Percentiles rank a stretch among this genome's conserved stretches.
These are phyloP conservation scores for Chirona hameri DNA, from an alignment of 2,888 invertebrate genomes.

Conservation along the genomic window DNA sequence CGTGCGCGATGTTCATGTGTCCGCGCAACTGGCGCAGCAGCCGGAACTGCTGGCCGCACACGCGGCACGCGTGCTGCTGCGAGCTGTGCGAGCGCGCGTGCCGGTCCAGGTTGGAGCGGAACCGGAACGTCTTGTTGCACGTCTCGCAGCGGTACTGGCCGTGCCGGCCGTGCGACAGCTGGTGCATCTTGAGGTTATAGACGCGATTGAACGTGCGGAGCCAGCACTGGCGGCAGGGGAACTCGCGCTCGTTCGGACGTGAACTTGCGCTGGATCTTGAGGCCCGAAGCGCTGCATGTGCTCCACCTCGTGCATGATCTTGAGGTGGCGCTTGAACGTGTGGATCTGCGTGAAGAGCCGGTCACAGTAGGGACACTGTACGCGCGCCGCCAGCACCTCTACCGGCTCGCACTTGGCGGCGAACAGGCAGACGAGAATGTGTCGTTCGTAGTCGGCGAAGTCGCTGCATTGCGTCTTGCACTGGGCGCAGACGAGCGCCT, in stretches of 20 bases:
- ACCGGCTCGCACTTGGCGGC: conserved; percentile 24
- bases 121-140: conserved; percentile 28
- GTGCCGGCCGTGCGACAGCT: conserved; percentile 27
- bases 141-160: conserved; percentile 29
- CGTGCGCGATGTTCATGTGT: conserved; percentile 22
- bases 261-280: conserved; percentile 28
- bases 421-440: not conserved
- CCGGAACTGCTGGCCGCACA: conserved; percentile 25
- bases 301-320: conserved; percentile 4
- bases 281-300: conserved; percentile 10
- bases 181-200: conserved; percentile 25
- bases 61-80: conserved; percentile 14
- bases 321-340: conserved; percentile 25
- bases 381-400: conserved; percentile 1
- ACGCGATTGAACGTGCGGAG: conserved; percentile 24
- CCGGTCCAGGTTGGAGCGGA: conserved; percentile 26
- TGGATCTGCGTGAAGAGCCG: conserved; percentile 8
- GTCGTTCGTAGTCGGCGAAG: not conserved
- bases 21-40: conserved; percentile 12
- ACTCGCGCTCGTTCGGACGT: conserved; percentile 22
- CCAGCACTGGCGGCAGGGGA: conserved; percentile 8
- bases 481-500: not conserved
- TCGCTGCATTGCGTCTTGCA: not conserved
- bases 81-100: conserved; percentile 12
- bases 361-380: conserved; percentile 30